Conservation (phyloP, 2,113 vertebrate species). For the Pleuronectes platessa region DNA sequence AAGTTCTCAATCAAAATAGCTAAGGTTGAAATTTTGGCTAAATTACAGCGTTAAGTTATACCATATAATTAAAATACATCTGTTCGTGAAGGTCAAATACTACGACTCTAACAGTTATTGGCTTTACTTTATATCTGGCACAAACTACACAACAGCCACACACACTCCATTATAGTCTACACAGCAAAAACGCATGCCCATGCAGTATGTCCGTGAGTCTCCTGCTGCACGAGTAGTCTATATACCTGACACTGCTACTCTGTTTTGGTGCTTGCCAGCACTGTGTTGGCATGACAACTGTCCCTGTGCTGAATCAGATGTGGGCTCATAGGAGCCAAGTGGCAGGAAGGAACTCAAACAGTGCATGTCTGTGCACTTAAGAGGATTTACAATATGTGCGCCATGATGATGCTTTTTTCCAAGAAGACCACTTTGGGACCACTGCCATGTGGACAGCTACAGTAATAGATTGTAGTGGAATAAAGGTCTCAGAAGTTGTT, state of each 20-base stretch:
- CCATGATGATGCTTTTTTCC: not conserved
- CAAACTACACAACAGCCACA: not conserved
- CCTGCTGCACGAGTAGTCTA: slow-evolving; percentile 4
- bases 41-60: not conserved
- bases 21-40: too few relatives aligned
- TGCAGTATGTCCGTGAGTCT: not conserved
- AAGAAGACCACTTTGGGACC: not conserved
- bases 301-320: slow-evolving; percentile 58
- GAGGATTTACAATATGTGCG: slow-evolving; percentile 34
- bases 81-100: not conserved
- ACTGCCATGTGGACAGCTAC: slow-evolving; percentile 18
- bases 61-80: not conserved
- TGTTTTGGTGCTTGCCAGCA: slow-evolving; percentile 41
- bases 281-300: slow-evolving; percentile 61
- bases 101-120: not conserved
- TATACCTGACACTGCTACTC: slow-evolving; percentile 20
- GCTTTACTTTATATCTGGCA: not conserved
- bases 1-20: too few relatives aligned
- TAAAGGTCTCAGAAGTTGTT: not conserved
- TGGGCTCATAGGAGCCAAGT: slow-evolving; percentile 46
- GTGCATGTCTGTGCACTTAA: slow-evolving; percentile 40
- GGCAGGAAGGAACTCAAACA: slow-evolving; percentile 57
- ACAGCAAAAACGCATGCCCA: not conserved
- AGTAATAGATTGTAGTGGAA: not conserved
- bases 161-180: not conserved